phyloP scores from a whole-genome alignment of 1,140 invertebrate genomes.

The Rhynchophorus ferrugineus region DNA sequence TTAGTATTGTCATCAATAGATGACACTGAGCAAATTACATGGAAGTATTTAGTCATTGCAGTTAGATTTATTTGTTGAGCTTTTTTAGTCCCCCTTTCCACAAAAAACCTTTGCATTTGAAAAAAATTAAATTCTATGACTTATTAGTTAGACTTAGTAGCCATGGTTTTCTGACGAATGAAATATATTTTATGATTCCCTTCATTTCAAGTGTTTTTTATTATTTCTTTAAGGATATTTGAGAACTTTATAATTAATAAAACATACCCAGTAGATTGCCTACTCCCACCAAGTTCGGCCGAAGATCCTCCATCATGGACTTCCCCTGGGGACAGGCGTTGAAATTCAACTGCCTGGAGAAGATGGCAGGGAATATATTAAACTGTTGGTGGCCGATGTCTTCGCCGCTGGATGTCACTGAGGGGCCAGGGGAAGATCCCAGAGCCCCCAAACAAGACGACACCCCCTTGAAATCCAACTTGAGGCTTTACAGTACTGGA shows the following conservation, averaged over 20 bases:
- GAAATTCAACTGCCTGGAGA: conserved; percentile 78
- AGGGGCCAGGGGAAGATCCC: conserved; percentile 42
- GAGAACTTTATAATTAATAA: conserved; percentile 4
- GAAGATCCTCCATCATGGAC: conserved; percentile 74
- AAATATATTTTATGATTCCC: too few species aligned
- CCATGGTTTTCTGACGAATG: too few species aligned
- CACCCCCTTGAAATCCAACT: conserved; percentile 51
- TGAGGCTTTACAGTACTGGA: conserved; percentile 31
- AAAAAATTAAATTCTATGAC: too few species aligned
- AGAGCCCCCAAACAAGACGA: conserved; percentile 40
- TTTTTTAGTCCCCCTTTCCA: too few species aligned
- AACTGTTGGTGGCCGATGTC: conserved; percentile 69
- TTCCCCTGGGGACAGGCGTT: conserved; percentile 59
- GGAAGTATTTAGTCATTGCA: too few species aligned
- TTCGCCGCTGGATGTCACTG: conserved; percentile 41
- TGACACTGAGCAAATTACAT: too few species aligned
- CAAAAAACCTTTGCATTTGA: too few species aligned
- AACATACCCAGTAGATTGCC: conserved; percentile 56
- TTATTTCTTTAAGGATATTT: too few species aligned
- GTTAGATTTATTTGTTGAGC: too few species aligned
- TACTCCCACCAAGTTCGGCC: conserved; percentile 68
- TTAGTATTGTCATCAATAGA: too few species aligned
- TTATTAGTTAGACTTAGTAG: too few species aligned
- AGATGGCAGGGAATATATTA: conserved; percentile 83
- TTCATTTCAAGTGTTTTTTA: too few species aligned